Evolutionary conservation across 1,140 invertebrate species (phyloP), one percentile per base, ranked within the genome.

Genomic region (Zaprionus capensis): DNA sequence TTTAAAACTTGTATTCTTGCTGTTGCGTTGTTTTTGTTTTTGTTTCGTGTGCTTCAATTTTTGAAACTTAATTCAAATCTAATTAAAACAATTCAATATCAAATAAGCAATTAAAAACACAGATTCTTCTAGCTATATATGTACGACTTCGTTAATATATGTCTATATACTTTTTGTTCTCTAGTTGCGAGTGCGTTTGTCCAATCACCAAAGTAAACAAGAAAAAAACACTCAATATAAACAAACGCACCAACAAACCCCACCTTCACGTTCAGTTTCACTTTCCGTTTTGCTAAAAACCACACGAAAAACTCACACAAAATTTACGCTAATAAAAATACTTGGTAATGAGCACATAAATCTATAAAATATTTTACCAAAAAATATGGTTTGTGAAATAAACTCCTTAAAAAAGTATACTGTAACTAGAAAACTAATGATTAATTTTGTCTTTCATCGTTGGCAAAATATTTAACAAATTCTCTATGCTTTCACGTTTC

Each of bases 41-140:
- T 41, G 31, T 75, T 26, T 76, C 38, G 71, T 62, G 59, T 72
- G n/a, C 61, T 24, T 64, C 59, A 76, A 69, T 82, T 63, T 71
- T 53, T n/a, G 26, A 73, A 86, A 84, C 78, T 72, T 46, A 84
- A 78, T 77, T 75, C 68, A 73, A 76, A 76, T 81, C 53, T 36
- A 70, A 28, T 56, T 69, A 34, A 76, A 78, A 77, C 38, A 64
- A 70, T 67, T 76, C 51, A 71, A 67, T 73, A 53, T 63, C 53
- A 82, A 82, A 71, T 36, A 64, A 82, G 65, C 51, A 80, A 78
- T 57, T 72, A 71, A 68, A 85, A 88, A 80, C 82, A 76, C 74
- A 84, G 84, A 87, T 87, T 87, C 81, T 17, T 53, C 84, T 87
- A 88, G 76, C 84, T 87, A 87, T 87, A 78, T 72, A 78, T 71